A percentile compares a stretch with the other conserved stretches of the same genome.
Conservation (phyloP, 2,113 vertebrate species). For the Ahaetulla prasina region DNA sequence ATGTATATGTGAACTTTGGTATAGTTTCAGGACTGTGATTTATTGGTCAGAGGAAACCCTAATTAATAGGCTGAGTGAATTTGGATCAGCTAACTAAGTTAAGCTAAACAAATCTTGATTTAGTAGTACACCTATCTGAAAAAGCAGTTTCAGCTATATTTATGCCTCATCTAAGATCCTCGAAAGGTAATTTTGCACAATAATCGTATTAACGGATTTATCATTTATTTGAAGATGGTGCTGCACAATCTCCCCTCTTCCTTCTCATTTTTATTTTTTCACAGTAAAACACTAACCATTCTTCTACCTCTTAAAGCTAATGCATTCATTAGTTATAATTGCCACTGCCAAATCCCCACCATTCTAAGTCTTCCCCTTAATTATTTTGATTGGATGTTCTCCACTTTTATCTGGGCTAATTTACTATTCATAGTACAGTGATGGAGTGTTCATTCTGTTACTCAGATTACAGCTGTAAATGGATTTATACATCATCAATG, state of each 20-base stretch:
- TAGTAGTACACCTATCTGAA: neutral
- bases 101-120: neutral
- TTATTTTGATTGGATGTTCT: conserved; percentile 74
- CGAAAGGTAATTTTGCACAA: conserved; percentile 46
- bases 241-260: conserved; percentile 46
- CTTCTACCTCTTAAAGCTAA: conserved; percentile 59
- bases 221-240: conserved; percentile 51
- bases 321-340: conserved; percentile 77
- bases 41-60: neutral
- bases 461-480: conserved; percentile 73
- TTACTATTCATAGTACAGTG: conserved; percentile 76
- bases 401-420: conserved; percentile 77
- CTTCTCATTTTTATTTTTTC: conserved; percentile 61
- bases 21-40: neutral
- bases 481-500: conserved; percentile 70
- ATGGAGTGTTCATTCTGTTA: conserved; percentile 77
- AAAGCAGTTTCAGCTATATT: neutral
- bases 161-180: neutral
- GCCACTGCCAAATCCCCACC: conserved; percentile 63
- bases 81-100: neutral
- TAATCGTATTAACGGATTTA: conserved; percentile 42
- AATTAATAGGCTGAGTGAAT: neutral
- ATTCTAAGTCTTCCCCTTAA: conserved; percentile 70
- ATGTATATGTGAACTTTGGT: neutral
- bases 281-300: conserved; percentile 47